Percentiles rank a stretch among this genome's conserved stretches.
phyloP scores from a whole-genome alignment of 2,888 invertebrate genomes.

The Melinopterus prodromus region DNA sequence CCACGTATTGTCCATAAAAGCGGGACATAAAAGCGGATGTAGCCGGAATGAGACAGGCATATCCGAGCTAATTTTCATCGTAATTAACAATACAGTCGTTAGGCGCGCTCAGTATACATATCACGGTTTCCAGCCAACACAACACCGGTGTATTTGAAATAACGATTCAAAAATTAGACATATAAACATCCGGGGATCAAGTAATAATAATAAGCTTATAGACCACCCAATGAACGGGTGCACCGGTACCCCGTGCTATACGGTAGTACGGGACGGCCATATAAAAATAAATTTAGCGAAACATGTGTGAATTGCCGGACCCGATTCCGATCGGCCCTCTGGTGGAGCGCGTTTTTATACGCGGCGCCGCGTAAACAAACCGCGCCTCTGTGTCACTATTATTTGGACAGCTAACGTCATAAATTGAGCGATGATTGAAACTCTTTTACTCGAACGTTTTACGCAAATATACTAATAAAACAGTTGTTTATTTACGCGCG shows the following conservation, averaged over 20 bases:
- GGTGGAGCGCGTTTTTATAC: neutral
- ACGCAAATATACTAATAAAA: conserved; percentile 4
- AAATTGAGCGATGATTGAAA: conserved; percentile 4
- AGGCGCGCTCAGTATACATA: neutral
- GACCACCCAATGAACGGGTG: conserved; percentile 18
- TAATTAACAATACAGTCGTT: neutral
- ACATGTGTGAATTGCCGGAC: neutral
- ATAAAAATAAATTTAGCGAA: conserved; percentile 4
- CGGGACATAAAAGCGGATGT: neutral
- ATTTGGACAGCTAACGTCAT: neutral
- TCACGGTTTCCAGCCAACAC: conserved; percentile 4
- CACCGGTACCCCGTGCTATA: neutral
- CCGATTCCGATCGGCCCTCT: neutral
- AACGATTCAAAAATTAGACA: conserved; percentile 23
- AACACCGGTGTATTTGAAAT: conserved; percentile 21
- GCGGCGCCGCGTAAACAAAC: neutral
- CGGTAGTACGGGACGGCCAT: neutral
- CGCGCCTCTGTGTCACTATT: neutral
- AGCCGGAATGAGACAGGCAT: neutral
- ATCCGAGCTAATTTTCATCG: neutral
- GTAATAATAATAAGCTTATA: conserved; percentile 23
- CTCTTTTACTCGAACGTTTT: neutral
- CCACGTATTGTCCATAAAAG: neutral
- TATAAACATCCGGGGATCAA: conserved; percentile 23
- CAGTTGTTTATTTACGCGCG: neutral